phyloP scores from a whole-genome alignment of 2,797 vertebrate species.

The Aselliscus stoliczkanus region DNA sequence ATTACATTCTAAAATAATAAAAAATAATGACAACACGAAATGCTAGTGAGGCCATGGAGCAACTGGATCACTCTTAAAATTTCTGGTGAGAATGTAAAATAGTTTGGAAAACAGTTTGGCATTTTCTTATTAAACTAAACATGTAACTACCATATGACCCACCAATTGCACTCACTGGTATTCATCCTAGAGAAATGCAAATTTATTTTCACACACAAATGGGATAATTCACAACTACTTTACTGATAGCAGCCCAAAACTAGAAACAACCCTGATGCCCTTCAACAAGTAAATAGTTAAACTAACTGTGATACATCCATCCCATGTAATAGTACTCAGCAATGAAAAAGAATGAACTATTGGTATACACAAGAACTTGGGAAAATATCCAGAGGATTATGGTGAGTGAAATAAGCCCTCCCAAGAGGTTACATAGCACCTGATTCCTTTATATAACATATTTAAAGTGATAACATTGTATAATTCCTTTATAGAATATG shows the following conservation, averaged over 20 bases:
- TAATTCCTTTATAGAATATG: neutral
- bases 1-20: neutral
- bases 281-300: neutral
- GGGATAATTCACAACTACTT: neutral
- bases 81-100: neutral
- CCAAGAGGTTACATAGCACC: neutral
- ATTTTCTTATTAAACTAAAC: conserved; percentile 32
- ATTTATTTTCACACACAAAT: neutral
- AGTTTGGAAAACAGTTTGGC: neutral
- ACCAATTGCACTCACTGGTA: neutral
- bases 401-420: neutral
- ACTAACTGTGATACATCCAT: neutral
- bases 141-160: neutral
- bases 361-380: neutral
- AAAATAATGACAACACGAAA: neutral
- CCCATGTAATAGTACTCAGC: neutral
- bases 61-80: neutral
- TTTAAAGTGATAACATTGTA: neutral
- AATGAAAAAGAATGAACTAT: neutral
- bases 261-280: neutral
- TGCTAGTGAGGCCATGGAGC: neutral
- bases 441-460: neutral
- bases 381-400: neutral
- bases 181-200: conserved; percentile 1
- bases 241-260: conserved; percentile 3